A percentile compares a stretch with the other conserved stretches of the same genome.
These are phyloP conservation scores for Dicyrtomina minuta DNA, from an alignment of 2,888 invertebrate genomes.

Conservation along the genomic window DNA sequence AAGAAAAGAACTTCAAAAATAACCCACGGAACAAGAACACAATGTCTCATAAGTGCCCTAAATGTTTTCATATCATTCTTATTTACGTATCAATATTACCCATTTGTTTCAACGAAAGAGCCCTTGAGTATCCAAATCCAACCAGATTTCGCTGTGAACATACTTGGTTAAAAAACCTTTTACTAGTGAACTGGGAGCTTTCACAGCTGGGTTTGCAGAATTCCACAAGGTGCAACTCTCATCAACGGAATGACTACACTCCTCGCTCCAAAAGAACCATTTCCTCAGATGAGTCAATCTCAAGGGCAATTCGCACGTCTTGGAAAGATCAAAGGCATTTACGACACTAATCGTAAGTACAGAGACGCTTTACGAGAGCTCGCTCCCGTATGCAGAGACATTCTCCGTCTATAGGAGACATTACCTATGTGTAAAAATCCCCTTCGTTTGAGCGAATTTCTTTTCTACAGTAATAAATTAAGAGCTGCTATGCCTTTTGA, in stretches of 20 bases:
- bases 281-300: conserved; percentile 8
- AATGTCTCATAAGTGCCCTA: conserved; percentile 8
- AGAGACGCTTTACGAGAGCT: neutral
- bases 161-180: conserved; percentile 37
- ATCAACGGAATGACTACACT: conserved; percentile 41
- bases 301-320: conserved; percentile 19
- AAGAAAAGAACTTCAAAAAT: neutral
- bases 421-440: neutral
- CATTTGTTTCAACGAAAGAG: conserved; percentile 34
- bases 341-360: neutral
- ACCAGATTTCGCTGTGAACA: conserved; percentile 30
- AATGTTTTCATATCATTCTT: conserved; percentile 1
- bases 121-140: conserved; percentile 32
- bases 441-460: neutral
- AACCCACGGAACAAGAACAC: neutral
- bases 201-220: conserved; percentile 30
- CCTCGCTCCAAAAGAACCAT: neutral
- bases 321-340: neutral
- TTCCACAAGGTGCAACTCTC: conserved; percentile 46
- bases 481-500: too few species aligned
- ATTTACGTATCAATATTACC: conserved; percentile 17
- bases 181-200: too few species aligned
- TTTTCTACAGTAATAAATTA: too few species aligned
- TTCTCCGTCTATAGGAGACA: neutral
- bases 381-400: neutral